These are phyloP conservation scores for Pandemis heparana DNA, from an alignment of 2,888 invertebrate species.

Conservation along the genomic window DNA sequence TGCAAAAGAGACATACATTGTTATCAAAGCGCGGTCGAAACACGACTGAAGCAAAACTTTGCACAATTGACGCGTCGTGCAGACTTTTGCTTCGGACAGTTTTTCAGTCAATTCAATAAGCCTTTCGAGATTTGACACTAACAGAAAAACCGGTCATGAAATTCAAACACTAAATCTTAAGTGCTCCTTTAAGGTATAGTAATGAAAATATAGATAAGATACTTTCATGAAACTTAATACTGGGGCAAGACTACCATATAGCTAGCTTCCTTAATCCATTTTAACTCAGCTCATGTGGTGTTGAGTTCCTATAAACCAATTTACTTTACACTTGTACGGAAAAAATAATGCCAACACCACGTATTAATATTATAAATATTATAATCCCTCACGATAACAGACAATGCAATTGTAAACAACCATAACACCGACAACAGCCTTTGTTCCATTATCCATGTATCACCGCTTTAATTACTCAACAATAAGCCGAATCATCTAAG, in stretches of 20 bases:
- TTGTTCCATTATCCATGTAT: background rate
- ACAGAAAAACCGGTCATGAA: too few species aligned
- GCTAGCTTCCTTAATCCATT: conserved; percentile 19
- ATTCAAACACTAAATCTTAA: background rate
- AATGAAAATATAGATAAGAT: background rate
- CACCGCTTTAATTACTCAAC: background rate
- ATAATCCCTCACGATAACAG: background rate
- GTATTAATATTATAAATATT: background rate
- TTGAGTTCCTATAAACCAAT: conserved; percentile 39
- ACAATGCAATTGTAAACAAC: background rate
- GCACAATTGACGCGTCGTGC: too few species aligned
- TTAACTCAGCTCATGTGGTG: conserved; percentile 10
- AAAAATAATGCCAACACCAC: background rate
- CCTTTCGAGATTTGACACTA: too few species aligned
- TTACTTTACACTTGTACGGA: conserved; percentile 14
- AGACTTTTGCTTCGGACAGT: too few species aligned
- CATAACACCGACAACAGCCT: background rate
- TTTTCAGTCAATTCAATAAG: too few species aligned
- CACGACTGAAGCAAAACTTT: too few species aligned
- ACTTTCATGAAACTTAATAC: background rate
- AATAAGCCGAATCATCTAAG: background rate
- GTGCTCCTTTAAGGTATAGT: background rate
- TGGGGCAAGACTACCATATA: background rate
- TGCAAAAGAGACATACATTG: too few species aligned
- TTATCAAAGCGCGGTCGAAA: too few species aligned